A percentile compares a stretch with the other conserved stretches of the same genome.
phyloP scores from a whole-genome alignment of 2,888 invertebrate species.

The Dysmachus trigonus region DNA sequence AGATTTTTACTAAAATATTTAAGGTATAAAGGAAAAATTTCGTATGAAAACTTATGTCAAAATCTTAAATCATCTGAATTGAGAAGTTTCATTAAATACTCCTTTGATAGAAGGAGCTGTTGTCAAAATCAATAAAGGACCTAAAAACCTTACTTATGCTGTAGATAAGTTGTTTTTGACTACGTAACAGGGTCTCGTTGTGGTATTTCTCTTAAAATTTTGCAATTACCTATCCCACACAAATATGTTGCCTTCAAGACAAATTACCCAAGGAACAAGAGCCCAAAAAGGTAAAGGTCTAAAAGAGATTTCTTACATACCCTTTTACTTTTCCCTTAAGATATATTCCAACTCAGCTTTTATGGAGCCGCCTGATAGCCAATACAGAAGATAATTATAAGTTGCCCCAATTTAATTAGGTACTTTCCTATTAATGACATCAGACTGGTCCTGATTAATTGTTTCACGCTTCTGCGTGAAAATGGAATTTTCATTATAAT shows the following conservation, averaged over 20 bases:
- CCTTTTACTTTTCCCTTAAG: neutral
- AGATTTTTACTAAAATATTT: too few species aligned
- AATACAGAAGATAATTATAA: neutral
- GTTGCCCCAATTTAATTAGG: neutral
- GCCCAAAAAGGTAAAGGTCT: neutral
- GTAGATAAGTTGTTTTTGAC: too few species aligned
- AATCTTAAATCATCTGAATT: too few species aligned
- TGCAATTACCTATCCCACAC: neutral
- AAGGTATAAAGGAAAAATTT: too few species aligned
- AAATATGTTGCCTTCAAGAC: neutral
- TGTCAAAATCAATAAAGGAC: too few species aligned
- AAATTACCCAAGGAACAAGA: neutral
- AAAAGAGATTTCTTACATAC: neutral
- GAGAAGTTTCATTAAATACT: neutral
- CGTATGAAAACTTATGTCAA: too few species aligned
- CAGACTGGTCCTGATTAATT: neutral
- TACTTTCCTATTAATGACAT: neutral
- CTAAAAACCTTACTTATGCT: neutral
- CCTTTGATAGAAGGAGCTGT: too few species aligned
- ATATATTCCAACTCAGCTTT: neutral
- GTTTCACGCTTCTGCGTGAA: neutral
- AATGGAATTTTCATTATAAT: neutral
- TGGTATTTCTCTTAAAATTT: neutral
- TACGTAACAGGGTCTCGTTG: neutral
- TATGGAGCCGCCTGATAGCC: neutral